Percentiles rank a stretch among this genome's conserved stretches.
Conservation (phyloP, 2,888 invertebrate species). For the Dicranocentrus wangi region DNA sequence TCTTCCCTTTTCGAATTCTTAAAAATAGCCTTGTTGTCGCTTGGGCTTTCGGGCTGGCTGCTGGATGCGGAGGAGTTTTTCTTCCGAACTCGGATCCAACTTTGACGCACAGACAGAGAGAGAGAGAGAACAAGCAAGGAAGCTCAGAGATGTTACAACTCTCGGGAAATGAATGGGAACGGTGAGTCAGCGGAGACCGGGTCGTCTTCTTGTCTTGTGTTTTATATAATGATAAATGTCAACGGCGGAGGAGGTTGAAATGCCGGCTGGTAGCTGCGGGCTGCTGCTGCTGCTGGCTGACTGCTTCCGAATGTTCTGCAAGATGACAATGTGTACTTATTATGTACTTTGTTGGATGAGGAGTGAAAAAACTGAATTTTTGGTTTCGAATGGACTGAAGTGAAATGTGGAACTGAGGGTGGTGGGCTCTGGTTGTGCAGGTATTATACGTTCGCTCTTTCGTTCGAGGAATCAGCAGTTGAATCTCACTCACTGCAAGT, state of each 20-base stretch:
- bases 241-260: constrained; percentile 13
- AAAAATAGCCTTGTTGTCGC: constrained; percentile 51
- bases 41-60: not conserved
- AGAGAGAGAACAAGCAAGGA: no score
- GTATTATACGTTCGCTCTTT: no score
- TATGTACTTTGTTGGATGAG: no score
- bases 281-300: not conserved
- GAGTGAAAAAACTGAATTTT: constrained; percentile 20
- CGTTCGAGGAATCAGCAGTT: constrained; percentile 41
- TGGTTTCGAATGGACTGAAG: constrained; percentile 60
- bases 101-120: constrained; percentile 35
- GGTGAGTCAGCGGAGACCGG: constrained; percentile 26
- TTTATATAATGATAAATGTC: not conserved
- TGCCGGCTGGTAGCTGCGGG: constrained; percentile 4
- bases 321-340: no score
- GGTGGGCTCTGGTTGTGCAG: constrained; percentile 57
- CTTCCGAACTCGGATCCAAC: constrained; percentile 54
- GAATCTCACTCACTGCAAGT: constrained; percentile 26
- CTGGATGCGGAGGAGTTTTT: not conserved
- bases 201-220: no score
- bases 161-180: constrained; percentile 15
- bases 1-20: constrained; percentile 42
- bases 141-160: not conserved
- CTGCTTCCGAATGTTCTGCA: no score
- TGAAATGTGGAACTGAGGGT: constrained; percentile 67